Conservation (phyloP, 2,113 vertebrate species). For the Syrmaticus mikado region DNA sequence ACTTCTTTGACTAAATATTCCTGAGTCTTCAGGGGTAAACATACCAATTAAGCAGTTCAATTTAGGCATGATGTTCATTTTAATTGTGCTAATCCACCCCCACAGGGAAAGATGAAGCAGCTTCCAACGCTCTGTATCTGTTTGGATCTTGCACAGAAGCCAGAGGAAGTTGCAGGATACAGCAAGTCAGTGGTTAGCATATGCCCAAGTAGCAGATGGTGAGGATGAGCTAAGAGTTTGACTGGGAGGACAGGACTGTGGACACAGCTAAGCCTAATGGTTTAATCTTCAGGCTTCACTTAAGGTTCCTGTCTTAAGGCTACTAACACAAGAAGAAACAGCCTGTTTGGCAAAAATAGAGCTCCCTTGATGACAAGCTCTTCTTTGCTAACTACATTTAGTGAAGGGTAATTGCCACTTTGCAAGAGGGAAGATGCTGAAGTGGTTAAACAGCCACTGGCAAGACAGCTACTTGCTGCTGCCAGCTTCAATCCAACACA, state of each 20-base stretch:
- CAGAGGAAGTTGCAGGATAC: slow-evolving; percentile 71
- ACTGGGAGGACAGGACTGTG: slow-evolving; percentile 47
- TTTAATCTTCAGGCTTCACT: slow-evolving; percentile 27
- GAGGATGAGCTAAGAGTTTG: slow-evolving; percentile 57
- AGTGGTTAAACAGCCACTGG: not conserved
- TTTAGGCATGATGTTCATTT: slow-evolving; percentile 75
- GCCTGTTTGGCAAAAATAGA: slow-evolving; percentile 33
- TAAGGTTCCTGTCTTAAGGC: not conserved
- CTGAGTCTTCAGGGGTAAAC: slow-evolving; percentile 60
- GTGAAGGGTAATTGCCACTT: not conserved
- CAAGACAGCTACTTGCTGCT: not conserved
- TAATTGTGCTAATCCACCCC: slow-evolving; percentile 73
- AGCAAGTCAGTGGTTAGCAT: slow-evolving; percentile 69
- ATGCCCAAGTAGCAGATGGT: slow-evolving; percentile 63
- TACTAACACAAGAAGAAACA: not conserved
- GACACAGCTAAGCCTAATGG: slow-evolving; percentile 34
- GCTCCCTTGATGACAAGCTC: not conserved
- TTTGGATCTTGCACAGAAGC: slow-evolving; percentile 69
- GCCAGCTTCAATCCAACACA: not conserved
- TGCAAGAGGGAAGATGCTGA: slow-evolving; percentile 10
- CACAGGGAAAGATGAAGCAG: slow-evolving; percentile 67
- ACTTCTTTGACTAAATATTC: slow-evolving; percentile 57
- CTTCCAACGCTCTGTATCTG: slow-evolving; percentile 55
- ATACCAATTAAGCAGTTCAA: slow-evolving; percentile 73
- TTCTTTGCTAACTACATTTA: not conserved